phyloP scores from a whole-genome alignment of 2,797 vertebrate genomes.

The Rallus crepitans region DNA sequence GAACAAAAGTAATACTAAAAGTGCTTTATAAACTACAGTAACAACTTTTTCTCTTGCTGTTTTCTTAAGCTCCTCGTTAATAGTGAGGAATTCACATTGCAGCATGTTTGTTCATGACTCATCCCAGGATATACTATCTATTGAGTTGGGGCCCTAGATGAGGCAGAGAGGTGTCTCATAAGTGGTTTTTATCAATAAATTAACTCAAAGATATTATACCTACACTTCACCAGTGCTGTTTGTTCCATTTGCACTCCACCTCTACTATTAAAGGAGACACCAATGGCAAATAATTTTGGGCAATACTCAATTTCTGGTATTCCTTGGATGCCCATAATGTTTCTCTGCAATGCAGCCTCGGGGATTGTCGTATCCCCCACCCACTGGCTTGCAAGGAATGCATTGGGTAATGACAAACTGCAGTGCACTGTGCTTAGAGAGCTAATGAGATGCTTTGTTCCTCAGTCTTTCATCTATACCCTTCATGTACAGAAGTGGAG shows the following conservation, averaged over 20 bases:
- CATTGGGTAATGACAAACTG: constrained; percentile 48
- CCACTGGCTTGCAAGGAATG: background rate
- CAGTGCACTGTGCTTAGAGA: constrained; percentile 35
- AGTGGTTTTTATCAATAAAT: background rate
- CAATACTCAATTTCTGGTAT: background rate
- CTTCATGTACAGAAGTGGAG: background rate
- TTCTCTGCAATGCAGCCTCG: constrained; percentile 16
- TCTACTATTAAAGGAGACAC: background rate
- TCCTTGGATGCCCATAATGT: background rate
- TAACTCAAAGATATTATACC: background rate
- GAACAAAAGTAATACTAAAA: background rate
- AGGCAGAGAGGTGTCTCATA: background rate
- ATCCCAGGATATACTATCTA: background rate
- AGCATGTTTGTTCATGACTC: background rate
- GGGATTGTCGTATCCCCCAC: background rate
- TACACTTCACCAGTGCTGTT: background rate
- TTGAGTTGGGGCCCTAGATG: background rate
- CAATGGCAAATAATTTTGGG: background rate
- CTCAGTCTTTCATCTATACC: background rate
- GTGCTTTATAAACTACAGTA: background rate
- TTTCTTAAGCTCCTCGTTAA: background rate
- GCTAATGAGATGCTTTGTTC: constrained; percentile 59
- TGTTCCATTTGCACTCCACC: background rate
- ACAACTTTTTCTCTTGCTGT: background rate
- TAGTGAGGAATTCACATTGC: background rate